These are phyloP conservation scores for Oncorhynchus masou DNA, from an alignment of 2,113 vertebrate genomes.

Conservation along the genomic window DNA sequence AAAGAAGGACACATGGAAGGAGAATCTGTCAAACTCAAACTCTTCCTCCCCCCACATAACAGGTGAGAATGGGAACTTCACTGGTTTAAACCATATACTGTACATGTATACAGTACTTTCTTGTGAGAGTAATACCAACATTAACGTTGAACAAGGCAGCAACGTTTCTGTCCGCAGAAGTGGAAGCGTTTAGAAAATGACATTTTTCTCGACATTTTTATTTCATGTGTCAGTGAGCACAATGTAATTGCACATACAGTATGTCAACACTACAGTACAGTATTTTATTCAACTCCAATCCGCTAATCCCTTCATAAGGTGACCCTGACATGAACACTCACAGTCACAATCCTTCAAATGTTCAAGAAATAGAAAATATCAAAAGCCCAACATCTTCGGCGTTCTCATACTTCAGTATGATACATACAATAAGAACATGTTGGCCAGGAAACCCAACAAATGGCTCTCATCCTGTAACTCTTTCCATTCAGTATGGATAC, in stretches of 20 bases:
- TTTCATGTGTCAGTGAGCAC: not conserved
- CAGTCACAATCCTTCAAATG: not conserved
- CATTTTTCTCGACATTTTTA: too few relatives aligned
- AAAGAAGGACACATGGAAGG: slow-evolving; percentile 97
- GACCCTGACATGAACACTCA: not conserved
- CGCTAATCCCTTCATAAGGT: not conserved
- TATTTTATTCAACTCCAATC: not conserved
- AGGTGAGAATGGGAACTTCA: slow-evolving; percentile 71
- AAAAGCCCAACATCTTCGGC: not conserved
- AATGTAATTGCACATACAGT: not conserved
- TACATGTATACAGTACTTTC: too few relatives aligned
- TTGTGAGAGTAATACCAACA: too few relatives aligned
- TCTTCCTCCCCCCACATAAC: slow-evolving; percentile 92
- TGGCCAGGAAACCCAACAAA: not conserved
- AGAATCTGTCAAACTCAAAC: slow-evolving; percentile 65
- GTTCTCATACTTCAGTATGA: too few relatives aligned
- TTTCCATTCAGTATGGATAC: too few relatives aligned
- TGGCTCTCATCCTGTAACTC: not conserved
- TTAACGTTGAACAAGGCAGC: too few relatives aligned
- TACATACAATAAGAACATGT: too few relatives aligned
- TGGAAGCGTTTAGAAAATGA: too few relatives aligned
- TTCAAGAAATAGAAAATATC: not conserved
- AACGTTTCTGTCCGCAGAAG: too few relatives aligned
- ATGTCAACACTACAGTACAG: not conserved
- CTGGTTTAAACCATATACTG: too few relatives aligned